phyloP scores from a whole-genome alignment of 2,113 vertebrate genomes.

The Brienomyrus longianalis region DNA sequence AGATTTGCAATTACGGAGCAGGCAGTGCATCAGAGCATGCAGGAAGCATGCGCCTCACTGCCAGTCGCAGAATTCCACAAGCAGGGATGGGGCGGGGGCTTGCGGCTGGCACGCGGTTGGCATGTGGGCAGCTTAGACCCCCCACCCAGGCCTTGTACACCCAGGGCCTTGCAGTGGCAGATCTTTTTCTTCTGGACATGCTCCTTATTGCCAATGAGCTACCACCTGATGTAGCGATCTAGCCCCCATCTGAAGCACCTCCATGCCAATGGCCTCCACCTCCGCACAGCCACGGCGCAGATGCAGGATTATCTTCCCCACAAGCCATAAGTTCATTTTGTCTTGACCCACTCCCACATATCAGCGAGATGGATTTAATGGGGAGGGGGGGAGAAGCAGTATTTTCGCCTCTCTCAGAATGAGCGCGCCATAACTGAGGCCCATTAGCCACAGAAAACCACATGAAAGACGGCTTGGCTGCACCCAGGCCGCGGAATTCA shows the following conservation, averaged over 20 bases:
- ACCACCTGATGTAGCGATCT: not conserved
- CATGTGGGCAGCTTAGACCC: not conserved
- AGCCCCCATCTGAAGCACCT: not conserved
- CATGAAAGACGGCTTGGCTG: not conserved
- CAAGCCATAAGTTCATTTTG: not conserved
- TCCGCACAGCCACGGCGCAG: not conserved
- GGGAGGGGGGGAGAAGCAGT: not conserved
- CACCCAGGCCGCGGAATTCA: not conserved
- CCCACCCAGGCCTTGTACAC: not conserved
- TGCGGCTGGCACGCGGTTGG: not conserved
- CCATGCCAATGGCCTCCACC: not conserved
- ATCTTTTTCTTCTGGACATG: not conserved
- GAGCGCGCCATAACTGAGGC: not conserved
- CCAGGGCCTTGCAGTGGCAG: not conserved
- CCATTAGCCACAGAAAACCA: not conserved
- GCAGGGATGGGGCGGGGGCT: not conserved
- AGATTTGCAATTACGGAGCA: constrained; percentile 2
- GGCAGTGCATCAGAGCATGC: not conserved
- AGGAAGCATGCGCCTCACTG: not conserved
- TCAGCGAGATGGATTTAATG: not conserved
- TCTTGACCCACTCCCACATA: not conserved
- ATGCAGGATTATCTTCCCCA: not conserved
- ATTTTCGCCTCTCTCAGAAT: not conserved
- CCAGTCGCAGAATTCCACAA: not conserved
- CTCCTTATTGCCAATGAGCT: not conserved